Evolutionary conservation across 2,888 invertebrate genomes (phyloP).

Genomic region (Drosophila algonquin): DNA sequence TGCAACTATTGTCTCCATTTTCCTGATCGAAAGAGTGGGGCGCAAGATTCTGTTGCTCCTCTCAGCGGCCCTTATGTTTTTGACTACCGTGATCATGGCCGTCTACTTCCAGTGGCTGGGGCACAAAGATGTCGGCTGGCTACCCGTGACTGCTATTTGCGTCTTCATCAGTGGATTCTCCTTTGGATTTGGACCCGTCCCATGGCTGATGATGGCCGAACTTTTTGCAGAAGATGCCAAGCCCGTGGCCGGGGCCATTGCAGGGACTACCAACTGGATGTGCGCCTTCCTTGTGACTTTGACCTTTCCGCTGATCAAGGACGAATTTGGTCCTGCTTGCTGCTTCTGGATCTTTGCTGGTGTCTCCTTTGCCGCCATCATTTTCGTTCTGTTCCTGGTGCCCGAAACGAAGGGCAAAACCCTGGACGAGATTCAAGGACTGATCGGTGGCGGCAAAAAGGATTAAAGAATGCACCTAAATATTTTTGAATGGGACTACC

Average conservation of each 20-base stretch:
- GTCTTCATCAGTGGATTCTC: slow-evolving; percentile 91
- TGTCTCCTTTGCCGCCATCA: slow-evolving; percentile 86
- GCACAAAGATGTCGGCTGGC: slow-evolving; percentile 86
- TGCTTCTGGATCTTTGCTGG: slow-evolving; percentile 89
- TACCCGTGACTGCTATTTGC: slow-evolving; percentile 89
- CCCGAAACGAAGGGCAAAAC: slow-evolving; percentile 85
- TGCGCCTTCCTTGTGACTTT: slow-evolving; percentile 91
- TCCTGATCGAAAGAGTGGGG: slow-evolving; percentile 91
- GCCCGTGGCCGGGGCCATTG: slow-evolving; percentile 89
- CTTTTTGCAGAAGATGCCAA: slow-evolving; percentile 91
- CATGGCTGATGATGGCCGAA: slow-evolving; percentile 89
- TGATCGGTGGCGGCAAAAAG: not conserved
- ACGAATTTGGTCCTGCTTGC: slow-evolving; percentile 85
- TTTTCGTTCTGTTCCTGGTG: slow-evolving; percentile 87
- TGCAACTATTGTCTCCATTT: slow-evolving; percentile 87
- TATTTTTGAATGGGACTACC: not conserved
- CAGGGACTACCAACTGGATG: slow-evolving; percentile 92
- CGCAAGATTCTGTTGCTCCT: slow-evolving; percentile 89
- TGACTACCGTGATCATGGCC: slow-evolving; percentile 88
- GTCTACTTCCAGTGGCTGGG: slow-evolving; percentile 86
- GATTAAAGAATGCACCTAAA: not conserved
- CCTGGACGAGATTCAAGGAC: slow-evolving; percentile 69
- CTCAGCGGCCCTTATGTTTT: slow-evolving; percentile 88
- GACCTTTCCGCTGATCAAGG: slow-evolving; percentile 86
- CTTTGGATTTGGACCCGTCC: slow-evolving; percentile 92